phyloP scores from a whole-genome alignment of 2,888 invertebrate genomes.

The Perizoma affinitatum region DNA sequence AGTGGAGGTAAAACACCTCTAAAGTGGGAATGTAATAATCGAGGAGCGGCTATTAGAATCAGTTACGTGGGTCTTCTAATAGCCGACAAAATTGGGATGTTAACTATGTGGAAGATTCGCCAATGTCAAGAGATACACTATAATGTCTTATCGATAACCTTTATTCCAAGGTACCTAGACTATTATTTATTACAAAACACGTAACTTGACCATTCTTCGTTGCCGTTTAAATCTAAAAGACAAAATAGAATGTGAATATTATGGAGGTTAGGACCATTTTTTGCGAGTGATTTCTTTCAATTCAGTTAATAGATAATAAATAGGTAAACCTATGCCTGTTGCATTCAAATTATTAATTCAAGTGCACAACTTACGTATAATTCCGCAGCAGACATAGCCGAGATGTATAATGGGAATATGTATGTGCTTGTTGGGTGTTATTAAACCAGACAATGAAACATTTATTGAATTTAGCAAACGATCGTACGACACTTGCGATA shows the following conservation, averaged over 20 bases:
- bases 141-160: constrained; percentile 30
- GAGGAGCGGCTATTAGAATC: constrained; percentile 30
- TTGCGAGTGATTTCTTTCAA: constrained; percentile 16
- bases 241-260: constrained; percentile 16
- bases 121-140: constrained; percentile 26
- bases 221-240: constrained; percentile 11
- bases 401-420: constrained; percentile 3
- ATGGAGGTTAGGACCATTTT: constrained; percentile 29
- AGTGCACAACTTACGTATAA: constrained; percentile 5
- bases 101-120: constrained; percentile 18
- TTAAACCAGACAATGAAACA: background rate
- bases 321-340: constrained; percentile 10
- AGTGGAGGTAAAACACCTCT: constrained; percentile 26
- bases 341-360: background rate
- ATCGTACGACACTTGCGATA: constrained; percentile 16
- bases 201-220: constrained; percentile 7
- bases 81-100: constrained; percentile 20
- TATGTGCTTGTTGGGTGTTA: no score
- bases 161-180: constrained; percentile 28
- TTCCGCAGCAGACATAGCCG: constrained; percentile 10
- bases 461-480: constrained; percentile 11
- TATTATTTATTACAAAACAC: constrained; percentile 9
- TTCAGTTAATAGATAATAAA: constrained; percentile 6
- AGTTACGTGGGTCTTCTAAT: constrained; percentile 22
- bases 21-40: constrained; percentile 37